Base-by-base conservation (phyloP, 2,797 vertebrate species). In the Sebastes ruberrimus region DNA sequence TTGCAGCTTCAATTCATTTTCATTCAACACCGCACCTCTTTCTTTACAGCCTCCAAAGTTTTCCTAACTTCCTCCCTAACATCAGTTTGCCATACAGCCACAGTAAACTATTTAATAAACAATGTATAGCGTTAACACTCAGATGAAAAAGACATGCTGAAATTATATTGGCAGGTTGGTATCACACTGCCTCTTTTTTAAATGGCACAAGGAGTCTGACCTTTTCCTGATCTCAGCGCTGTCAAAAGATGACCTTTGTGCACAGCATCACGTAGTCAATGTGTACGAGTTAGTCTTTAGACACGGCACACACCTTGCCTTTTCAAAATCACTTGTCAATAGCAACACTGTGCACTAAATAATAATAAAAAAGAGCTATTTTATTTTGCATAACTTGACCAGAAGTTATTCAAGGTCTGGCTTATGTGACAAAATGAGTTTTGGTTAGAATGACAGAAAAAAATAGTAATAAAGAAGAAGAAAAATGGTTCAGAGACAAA, bases 241-340 rank as follows among this genome's bases (percentile, higher is more conserved):
- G 93, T 94, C 92, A 94, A 81, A 86, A 77, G 60, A 84, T 94
- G 91, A 93, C 94, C 94, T 95, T 94, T 93, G 85, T 87, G 86
- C 82, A 81, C 86, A 76, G 85, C 85, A 85, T 88, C 90, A 85
- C 82, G 7, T 68, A 67, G 83, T 89, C 87, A 77, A 42, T 78
- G 86, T 71, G 80, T 76, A 25, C 53, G 81, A 75, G 76, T 82
- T 74, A 35, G 67, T 75, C 87, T 87, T 85, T 73, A 80, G 89
- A 92, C 83, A 57, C 61, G 78, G 76, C 57, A 64, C 78, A 71
- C 70, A 46, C 62, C 46, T 79, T 38, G 57, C 74, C 71, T 86
- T 89, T 84, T 71, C 18, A 82, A 71, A 78, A 84, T 53, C 8
- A 64, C 76, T 64, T 63, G 68, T 92, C 82, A 77, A 86, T 76